phyloP scores from a whole-genome alignment of 2,888 invertebrate species.

The Melipona bicolor region DNA sequence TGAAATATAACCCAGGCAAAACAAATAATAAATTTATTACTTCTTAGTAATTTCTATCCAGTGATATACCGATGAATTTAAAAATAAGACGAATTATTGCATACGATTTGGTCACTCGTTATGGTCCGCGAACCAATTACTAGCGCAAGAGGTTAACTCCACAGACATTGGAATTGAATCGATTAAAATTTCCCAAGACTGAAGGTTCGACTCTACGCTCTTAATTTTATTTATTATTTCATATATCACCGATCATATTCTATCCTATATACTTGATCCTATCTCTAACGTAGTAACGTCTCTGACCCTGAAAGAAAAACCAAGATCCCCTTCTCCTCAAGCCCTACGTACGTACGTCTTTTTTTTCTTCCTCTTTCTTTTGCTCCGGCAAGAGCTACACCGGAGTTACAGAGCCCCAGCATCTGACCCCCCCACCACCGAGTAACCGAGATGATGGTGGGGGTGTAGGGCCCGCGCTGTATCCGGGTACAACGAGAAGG shows the following conservation, averaged over 20 bases:
- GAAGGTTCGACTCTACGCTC: no score
- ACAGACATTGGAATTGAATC: no score
- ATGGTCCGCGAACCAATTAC: no score
- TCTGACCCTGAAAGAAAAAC: constrained; percentile 82
- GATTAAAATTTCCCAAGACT: no score
- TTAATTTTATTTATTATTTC: no score
- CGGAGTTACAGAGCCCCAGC: constrained; percentile 39
- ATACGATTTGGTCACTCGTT: no score
- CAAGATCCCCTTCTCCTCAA: constrained; percentile 57
- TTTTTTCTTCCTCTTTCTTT: constrained; percentile 52
- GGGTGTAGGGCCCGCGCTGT: constrained; percentile 76
- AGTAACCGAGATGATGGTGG: constrained; percentile 50
- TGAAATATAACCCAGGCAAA: no score
- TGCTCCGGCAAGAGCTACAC: constrained; percentile 58
- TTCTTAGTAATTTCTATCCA: no score
- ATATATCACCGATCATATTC: not conserved
- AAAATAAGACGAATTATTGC: no score
- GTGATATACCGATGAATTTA: no score
- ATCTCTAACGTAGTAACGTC: constrained; percentile 76
- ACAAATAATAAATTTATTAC: no score
- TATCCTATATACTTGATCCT: not conserved
- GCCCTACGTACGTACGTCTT: constrained; percentile 9
- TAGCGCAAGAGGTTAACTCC: no score
- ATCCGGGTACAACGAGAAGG: constrained; percentile 78
- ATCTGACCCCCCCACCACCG: constrained; percentile 44